These are phyloP conservation scores for Leucophenga maculata DNA, from an alignment of 2,888 invertebrate genomes.

Conservation along the genomic window DNA sequence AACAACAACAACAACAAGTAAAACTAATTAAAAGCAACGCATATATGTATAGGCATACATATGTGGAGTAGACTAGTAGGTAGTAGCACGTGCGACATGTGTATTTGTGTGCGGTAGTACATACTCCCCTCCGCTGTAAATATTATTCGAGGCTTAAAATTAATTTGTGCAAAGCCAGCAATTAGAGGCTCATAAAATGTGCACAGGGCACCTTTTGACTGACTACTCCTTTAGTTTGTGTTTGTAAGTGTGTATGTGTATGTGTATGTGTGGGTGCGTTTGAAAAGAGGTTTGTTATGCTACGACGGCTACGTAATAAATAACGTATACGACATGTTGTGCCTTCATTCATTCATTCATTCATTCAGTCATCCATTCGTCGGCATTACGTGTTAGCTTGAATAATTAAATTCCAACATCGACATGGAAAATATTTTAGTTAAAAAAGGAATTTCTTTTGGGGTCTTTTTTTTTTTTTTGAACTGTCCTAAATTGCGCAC, in stretches of 20 bases:
- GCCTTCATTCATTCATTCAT: neutral
- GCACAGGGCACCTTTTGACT: neutral
- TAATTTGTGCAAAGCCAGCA: conserved; percentile 60
- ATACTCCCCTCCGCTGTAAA: conserved; percentile 38
- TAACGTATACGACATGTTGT: conserved; percentile 17
- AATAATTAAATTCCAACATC: conserved; percentile 39
- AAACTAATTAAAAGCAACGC: too few relatives aligned
- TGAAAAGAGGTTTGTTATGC: neutral
- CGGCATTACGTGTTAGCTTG: too few relatives aligned
- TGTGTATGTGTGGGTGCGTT: conserved; percentile 21
- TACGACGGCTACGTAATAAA: neutral
- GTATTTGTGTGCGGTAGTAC: neutral
- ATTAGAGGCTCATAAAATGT: conserved; percentile 54
- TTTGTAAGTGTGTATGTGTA: conserved; percentile 27
- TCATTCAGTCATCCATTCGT: too few relatives aligned
- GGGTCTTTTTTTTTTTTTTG: neutral
- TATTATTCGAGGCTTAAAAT: conserved; percentile 58
- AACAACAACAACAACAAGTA: too few relatives aligned
- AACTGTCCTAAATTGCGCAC: neutral
- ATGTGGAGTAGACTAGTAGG: too few relatives aligned
- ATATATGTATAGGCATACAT: too few relatives aligned
- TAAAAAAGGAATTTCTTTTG: conserved; percentile 4
- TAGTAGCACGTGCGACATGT: neutral
- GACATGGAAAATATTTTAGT: conserved; percentile 16
- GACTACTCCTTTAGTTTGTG: neutral